Evolutionary conservation across 1,140 invertebrate species (phyloP), one percentile per base, ranked within the genome.

Genomic region (Drosophila mojavensis): DNA sequence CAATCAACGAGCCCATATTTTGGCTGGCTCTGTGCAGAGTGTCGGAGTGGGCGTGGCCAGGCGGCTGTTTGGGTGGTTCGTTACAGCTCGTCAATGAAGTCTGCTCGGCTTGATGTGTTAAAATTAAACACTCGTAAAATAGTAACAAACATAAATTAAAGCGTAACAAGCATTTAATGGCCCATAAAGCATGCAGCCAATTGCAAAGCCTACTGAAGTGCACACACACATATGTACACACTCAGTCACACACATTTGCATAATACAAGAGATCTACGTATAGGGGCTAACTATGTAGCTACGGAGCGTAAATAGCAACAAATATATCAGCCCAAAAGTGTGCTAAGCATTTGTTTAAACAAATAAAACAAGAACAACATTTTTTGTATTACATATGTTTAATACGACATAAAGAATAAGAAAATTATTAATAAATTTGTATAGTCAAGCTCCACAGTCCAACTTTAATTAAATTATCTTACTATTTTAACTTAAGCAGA

Each of bases 121-220:
- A 88, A 88, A 86, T 86, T 88, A 88, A 86, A 83, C 79, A 79
- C 79, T 86, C 83, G 76, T 86, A 83, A 86, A 88, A 83, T 77
- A 63, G 59, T 61, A 71, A 78, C 67, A 86, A 88, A 79, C 84
- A 69, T 83, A 83, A 88, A 83, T 83, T 83, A 69, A 84, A 89
- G 76, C 73, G 79, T 78, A 88, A 88, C 84, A 88, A 88, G 83
- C 77, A 83, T 89, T 88, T 88, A 89, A 88, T 79, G 73, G 75
- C 60, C 74, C 79, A 89, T 88, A 79, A 82, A 86, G 88, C 5
- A 65, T 69, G 36, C 60, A 61, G 33, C 45, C 68, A 71, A 43
- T 54, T 45, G 33, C 48, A 60, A 47, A 39, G 47, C 43, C 58
- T 15, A 39, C n/a, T 47, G 20, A 24, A 4, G 3, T 17, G 17